Evolutionary conservation across 2,797 vertebrate genomes (phyloP), one percentile per base, ranked within the genome.

Genomic region (Girardinus metallicus): DNA sequence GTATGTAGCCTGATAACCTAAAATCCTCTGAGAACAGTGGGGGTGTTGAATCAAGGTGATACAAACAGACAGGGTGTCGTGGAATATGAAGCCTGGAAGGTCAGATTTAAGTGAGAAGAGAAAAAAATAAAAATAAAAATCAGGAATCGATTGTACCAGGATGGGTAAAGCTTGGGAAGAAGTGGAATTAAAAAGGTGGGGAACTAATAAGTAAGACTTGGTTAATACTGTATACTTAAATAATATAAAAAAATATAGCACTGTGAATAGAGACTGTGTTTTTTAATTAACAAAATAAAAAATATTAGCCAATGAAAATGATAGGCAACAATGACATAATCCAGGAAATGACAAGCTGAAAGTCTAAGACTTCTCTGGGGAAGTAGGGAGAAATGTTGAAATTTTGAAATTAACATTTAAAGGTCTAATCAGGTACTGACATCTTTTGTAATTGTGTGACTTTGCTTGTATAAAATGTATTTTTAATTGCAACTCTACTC

Each of bases 1-100:
- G 92, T 93, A 92, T 85, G 83, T 44, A 16, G 87, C 64, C 87
- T 84, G 91, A 89, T 88, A 90, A 87, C 87, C 83, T 77, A 78
- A 73, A 83, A 16, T 91, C 91, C 91, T 85, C 23, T 64, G 83
- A 91, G 88, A 82, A 79, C 79, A 75, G 88, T 87, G 88, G 91
- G 92, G 88, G 85, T 85, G 92, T 88, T 81, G 84, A 82, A 88
- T 93, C 91, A 92, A 88, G 92, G 85, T 91, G 93, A 95, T 95
- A 57, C 87, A 92, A 93, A 92, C 89, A 87, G 94, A 95, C 95
- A 95, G 93, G 85, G 88, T 91, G 95, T 94, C 94, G 91, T 88
- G 88, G 90, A 92, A 94, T 92, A 95, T 94, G 89, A 95, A 88
- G 89, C 91, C 89, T 74, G 70, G 86, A 82, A 93, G 93, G 89